phyloP scores from a whole-genome alignment of 2,888 invertebrate species.

The Cerastis rubricosa region DNA sequence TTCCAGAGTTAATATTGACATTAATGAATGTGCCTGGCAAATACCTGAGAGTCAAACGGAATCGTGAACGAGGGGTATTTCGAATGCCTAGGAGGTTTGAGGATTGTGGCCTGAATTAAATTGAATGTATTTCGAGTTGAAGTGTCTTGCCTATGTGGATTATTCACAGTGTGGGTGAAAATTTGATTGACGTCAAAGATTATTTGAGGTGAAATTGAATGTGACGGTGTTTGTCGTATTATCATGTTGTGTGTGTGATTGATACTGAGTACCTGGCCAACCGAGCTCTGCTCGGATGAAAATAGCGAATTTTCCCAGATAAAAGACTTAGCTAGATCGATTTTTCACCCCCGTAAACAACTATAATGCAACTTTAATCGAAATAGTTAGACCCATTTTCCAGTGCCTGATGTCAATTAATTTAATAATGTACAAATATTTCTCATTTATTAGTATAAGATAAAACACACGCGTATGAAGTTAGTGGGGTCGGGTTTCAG shows the following conservation, averaged over 20 bases:
- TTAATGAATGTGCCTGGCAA: conserved; percentile 73
- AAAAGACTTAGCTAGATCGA: no score
- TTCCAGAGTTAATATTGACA: conserved; percentile 73
- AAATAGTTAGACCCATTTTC: no score
- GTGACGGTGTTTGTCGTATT: neutral
- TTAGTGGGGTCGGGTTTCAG: no score
- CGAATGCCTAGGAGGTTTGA: conserved; percentile 62
- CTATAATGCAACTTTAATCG: no score
- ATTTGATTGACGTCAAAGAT: conserved; percentile 19
- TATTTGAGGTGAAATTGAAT: conserved; percentile 17
- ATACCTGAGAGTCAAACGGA: conserved; percentile 68
- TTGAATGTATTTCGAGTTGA: conserved; percentile 47
- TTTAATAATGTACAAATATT: no score
- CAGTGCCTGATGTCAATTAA: no score
- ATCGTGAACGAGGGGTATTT: conserved; percentile 64
- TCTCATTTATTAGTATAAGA: no score
- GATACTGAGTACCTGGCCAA: neutral
- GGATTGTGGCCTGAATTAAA: conserved; percentile 41
- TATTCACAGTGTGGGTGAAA: conserved; percentile 8
- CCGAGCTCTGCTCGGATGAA: no score
- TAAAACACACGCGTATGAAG: no score
- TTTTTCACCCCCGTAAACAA: no score
- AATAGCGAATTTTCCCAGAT: no score
- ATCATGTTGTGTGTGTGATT: neutral
- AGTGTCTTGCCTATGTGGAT: neutral